A percentile compares a stretch with the other conserved stretches of the same genome.
These are phyloP conservation scores for Melanostigma gelatinosum DNA, from an alignment of 2,113 vertebrate genomes.

Conservation along the genomic window DNA sequence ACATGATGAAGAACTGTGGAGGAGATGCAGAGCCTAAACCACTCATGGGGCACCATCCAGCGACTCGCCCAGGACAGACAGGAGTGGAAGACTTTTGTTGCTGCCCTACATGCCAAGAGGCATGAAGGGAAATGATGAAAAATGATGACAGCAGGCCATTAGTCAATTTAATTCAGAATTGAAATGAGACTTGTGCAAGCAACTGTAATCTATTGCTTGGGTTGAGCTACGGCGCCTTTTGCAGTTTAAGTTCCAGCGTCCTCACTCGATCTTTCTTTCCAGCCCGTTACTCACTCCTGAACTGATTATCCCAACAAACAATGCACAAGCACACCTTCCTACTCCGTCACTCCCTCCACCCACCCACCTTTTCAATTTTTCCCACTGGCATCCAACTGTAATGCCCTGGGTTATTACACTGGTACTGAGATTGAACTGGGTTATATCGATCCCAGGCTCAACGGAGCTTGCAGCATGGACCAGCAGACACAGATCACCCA, in stretches of 20 bases:
- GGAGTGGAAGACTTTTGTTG: too few species aligned
- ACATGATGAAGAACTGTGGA: too few species aligned
- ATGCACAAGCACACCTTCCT: conserved; percentile 1
- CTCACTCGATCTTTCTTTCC: neutral
- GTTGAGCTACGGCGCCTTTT: neutral
- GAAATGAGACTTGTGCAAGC: conserved; percentile 10
- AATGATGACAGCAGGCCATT: neutral
- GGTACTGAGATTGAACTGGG: conserved; percentile 53
- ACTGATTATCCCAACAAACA: conserved; percentile 30
- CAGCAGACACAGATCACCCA: conserved; percentile 23
- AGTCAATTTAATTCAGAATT: conserved; percentile 6
- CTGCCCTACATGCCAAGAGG: too few species aligned
- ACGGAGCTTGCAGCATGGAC: conserved; percentile 37
- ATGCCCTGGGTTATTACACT: conserved; percentile 55
- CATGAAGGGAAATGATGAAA: too few species aligned
- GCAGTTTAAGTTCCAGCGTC: neutral
- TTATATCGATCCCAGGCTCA: conserved; percentile 59
- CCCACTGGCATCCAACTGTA: conserved; percentile 25
- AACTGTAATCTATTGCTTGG: conserved; percentile 9
- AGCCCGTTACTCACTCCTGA: conserved; percentile 1
- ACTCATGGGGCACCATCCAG: too few species aligned
- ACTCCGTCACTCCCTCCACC: neutral
- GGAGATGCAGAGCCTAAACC: too few species aligned
- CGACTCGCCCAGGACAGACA: too few species aligned
- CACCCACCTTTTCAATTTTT: conserved; percentile 17